Percentiles rank a stretch among this genome's conserved stretches.
phyloP scores from a whole-genome alignment of 2,113 vertebrate species.

The Himantopus leucocephalus region DNA sequence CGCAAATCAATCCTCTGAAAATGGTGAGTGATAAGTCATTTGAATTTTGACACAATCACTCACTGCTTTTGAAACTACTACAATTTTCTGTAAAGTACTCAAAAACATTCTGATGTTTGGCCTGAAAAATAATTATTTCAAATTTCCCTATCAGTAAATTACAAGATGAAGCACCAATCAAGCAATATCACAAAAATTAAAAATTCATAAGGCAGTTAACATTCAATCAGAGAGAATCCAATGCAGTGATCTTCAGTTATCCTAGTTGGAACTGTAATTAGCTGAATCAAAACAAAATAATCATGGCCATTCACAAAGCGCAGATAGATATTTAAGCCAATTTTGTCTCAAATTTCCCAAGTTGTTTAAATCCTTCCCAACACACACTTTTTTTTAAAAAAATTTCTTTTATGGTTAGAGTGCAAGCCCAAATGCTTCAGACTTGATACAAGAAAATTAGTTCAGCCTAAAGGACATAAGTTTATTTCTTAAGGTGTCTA shows the following conservation, averaged over 20 bases:
- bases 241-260: background rate
- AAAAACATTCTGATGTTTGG: background rate
- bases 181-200: background rate
- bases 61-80: background rate
- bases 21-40: background rate
- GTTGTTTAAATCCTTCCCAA: background rate
- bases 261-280: background rate
- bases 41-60: background rate
- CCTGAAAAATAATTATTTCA: background rate
- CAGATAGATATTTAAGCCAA: background rate
- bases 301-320: background rate
- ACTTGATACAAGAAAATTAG: background rate
- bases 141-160: background rate
- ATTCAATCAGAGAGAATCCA: background rate
- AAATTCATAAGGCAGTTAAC: background rate
- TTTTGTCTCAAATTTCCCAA: background rate
- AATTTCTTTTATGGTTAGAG: background rate
- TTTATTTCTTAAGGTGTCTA: background rate
- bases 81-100: background rate
- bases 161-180: background rate
- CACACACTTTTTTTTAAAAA: background rate
- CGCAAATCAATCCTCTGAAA: background rate
- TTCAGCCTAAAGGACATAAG: background rate
- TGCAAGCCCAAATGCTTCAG: background rate
- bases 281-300: constrained; percentile 31